phyloP scores from a whole-genome alignment of 2,797 vertebrate species.

The Sebastes trivittatus region DNA sequence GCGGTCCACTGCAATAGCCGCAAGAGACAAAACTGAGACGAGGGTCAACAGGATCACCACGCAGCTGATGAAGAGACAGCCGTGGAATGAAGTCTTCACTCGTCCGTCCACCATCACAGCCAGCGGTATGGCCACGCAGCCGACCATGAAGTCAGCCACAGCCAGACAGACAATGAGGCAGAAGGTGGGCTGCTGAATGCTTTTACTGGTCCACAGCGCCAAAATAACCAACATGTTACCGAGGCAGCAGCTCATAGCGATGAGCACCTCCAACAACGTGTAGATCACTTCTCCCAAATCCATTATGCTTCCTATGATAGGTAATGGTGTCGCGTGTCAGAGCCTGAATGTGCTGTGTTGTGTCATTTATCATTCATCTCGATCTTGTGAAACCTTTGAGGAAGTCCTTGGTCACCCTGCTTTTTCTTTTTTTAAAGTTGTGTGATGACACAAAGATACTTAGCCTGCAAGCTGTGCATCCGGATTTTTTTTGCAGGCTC shows the following conservation, averaged over 20 bases:
- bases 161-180: slow-evolving; percentile 88
- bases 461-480: background rate
- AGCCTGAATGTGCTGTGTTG: background rate
- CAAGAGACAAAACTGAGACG: slow-evolving; percentile 86
- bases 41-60: slow-evolving; percentile 82
- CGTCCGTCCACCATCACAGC: slow-evolving; percentile 82
- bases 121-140: slow-evolving; percentile 84
- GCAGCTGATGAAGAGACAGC: slow-evolving; percentile 88
- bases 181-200: slow-evolving; percentile 80
- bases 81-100: slow-evolving; percentile 65
- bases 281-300: slow-evolving; percentile 31
- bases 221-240: slow-evolving; percentile 88
- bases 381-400: slow-evolving; percentile 34
- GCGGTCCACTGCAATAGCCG: slow-evolving; percentile 89
- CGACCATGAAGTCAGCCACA: slow-evolving; percentile 87
- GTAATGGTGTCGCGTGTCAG: no score
- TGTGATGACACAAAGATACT: background rate
- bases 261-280: slow-evolving; percentile 60
- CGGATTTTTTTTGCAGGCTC: background rate
- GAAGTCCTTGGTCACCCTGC: slow-evolving; percentile 20
- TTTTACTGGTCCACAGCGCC: slow-evolving; percentile 80
- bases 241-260: slow-evolving; percentile 72
- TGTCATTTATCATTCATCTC: slow-evolving; percentile 1
- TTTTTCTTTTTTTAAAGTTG: background rate
- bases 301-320: background rate